Conservation (phyloP, 2,888 invertebrate genomes). For the Lasioglossum zephyrum region DNA sequence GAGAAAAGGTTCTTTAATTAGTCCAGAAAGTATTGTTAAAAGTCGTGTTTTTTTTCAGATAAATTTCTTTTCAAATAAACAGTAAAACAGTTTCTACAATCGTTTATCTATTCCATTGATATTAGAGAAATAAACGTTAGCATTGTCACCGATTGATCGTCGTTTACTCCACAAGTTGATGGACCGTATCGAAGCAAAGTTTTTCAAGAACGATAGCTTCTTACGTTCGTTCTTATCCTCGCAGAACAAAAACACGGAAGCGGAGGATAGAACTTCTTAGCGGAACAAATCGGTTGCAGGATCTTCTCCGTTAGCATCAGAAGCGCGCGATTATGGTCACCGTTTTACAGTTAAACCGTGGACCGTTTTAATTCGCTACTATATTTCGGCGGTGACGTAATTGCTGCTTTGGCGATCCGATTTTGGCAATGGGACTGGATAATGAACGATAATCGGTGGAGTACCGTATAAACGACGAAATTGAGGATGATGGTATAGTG, state of each 20-base stretch:
- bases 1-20: background rate
- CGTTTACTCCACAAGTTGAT: background rate
- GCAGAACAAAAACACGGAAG: constrained; percentile 34
- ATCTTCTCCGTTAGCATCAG: constrained; percentile 69
- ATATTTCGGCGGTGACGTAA: constrained; percentile 35
- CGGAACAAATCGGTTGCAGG: constrained; percentile 78
- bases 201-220: background rate
- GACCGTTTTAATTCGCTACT: constrained; percentile 45
- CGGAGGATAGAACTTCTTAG: constrained; percentile 55
- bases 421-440: constrained; percentile 13
- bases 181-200: constrained; percentile 7
- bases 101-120: background rate
- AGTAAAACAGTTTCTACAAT: background rate
- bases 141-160: background rate
- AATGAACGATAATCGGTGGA: background rate
- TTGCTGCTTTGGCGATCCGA: constrained; percentile 15
- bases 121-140: background rate
- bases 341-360: constrained; percentile 78
- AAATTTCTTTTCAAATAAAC: background rate
- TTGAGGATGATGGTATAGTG: background rate
- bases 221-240: background rate
- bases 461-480: background rate
- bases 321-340: constrained; percentile 71
- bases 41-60: too few relatives aligned
- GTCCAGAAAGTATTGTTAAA: background rate